Evolutionary conservation across 2,888 invertebrate genomes (phyloP), one percentile per base, ranked within the genome.

Genomic region (Caenorhabditis panamensis): DNA sequence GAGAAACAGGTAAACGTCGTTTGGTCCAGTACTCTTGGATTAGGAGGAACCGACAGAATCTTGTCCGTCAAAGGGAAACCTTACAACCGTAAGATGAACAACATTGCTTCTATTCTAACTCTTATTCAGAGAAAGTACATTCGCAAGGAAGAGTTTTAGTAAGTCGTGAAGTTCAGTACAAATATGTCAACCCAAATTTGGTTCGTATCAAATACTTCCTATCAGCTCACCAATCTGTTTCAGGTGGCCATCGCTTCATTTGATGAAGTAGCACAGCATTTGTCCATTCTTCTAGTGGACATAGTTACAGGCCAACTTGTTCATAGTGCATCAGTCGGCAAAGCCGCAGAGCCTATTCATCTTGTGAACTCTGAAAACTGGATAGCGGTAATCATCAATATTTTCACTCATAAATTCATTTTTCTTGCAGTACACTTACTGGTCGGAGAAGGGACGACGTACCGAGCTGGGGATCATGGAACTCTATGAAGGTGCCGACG

Each of bases 141-240:
- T 96, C 97, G 0, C 96, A 96, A 91, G 99, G 98, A 26, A 94
- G 96, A 84, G 97, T 97, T 62, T 93, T 98, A 85, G 95, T 95
- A 41, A 98, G 99, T 93, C 94, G 99, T 82, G 96, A 96, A 87
- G 99, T 99, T 67, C 94, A 98, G 44, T 99, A 99, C 93, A 99
- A 99, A 92, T 98, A 99, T 92, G 94, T 95, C 86, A 99, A 99
- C 93, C 99, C 99, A 31, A 99, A 99, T 93, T 93, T 99, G 84
- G 94, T 97, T n/a, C n/a, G n/a, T n/a, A n/a, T n/a, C n/a, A n/a
- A n/a, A n/a, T n/a, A n/a, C n/a, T n/a, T n/a, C n/a, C n/a, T n/a
- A n/a, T n/a, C n/a, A n/a, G n/a, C n/a, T n/a, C n/a, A n/a, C n/a
- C n/a, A n/a, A n/a, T n/a, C n/a, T n/a, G n/a, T n/a, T n/a, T n/a